Percentiles rank a stretch among this genome's conserved stretches.
phyloP scores from a whole-genome alignment of 2,888 invertebrate genomes.

The Agonopterix subpropinquella region DNA sequence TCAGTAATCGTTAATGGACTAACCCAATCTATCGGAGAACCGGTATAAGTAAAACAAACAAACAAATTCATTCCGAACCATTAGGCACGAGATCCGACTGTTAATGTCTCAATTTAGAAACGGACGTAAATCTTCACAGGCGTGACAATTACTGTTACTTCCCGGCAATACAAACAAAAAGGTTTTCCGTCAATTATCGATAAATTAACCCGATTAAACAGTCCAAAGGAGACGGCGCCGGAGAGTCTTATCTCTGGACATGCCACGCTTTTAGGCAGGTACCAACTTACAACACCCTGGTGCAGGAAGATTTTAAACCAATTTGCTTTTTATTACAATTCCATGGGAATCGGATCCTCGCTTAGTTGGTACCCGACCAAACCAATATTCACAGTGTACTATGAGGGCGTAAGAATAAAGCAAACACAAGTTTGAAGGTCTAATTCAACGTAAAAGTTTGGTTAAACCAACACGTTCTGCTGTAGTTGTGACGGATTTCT shows the following conservation, averaged over 20 bases:
- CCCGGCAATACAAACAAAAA: conserved; percentile 74
- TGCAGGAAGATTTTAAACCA: conserved; percentile 57
- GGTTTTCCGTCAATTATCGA: conserved; percentile 76
- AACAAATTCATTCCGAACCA: conserved; percentile 74
- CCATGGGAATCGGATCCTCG: conserved; percentile 22
- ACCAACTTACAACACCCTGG: conserved; percentile 51
- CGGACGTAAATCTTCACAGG: conserved; percentile 76
- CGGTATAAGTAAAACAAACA: conserved; percentile 64
- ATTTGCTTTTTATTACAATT: conserved; percentile 65
- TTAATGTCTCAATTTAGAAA: conserved; percentile 76
- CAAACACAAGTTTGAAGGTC: no score
- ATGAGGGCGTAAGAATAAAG: no score
- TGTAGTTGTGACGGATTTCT: no score
- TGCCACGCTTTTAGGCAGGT: conserved; percentile 73
- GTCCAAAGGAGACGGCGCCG: conserved; percentile 69
- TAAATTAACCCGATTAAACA: conserved; percentile 76
- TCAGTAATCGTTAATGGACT: conserved; percentile 23
- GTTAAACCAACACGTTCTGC: no score
- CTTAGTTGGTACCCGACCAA: background rate
- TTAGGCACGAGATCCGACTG: conserved; percentile 74
- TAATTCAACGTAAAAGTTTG: no score
- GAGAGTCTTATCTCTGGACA: conserved; percentile 65
- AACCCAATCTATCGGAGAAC: conserved; percentile 55
- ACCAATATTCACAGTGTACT: background rate
- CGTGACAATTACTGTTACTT: conserved; percentile 76